phyloP scores from a whole-genome alignment of 2,888 invertebrate genomes.

The Eupithecia pulchellata region DNA sequence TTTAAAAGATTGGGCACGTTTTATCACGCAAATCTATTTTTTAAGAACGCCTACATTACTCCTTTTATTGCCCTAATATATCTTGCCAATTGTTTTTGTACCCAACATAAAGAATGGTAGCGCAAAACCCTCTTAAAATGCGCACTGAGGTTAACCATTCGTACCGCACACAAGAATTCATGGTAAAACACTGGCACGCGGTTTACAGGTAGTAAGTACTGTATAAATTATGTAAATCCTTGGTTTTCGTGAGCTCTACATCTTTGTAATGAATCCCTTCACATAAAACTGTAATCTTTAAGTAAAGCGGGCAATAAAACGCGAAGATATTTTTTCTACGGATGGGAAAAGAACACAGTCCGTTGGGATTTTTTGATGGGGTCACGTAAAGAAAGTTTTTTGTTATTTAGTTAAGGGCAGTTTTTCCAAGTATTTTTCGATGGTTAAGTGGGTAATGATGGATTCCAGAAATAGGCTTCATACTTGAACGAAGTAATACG shows the following conservation, averaged over 20 bases:
- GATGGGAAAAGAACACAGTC: constrained; percentile 61
- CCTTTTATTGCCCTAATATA: neutral
- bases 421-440: constrained; percentile 39
- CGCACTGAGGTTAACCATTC: constrained; percentile 14
- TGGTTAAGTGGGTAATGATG: neutral
- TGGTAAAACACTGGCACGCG: constrained; percentile 20
- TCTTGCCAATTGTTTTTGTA: neutral
- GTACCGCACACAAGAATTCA: constrained; percentile 11
- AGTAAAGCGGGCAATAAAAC: constrained; percentile 71
- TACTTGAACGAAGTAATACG: neutral
- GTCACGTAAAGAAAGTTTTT: constrained; percentile 78
- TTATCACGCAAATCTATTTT: constrained; percentile 1
- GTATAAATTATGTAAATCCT: constrained; percentile 61
- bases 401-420: constrained; percentile 74
- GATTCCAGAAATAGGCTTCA: neutral
- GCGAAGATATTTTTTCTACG: constrained; percentile 59
- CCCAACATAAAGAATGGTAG: neutral
- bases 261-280: constrained; percentile 59
- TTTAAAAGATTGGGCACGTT: neutral
- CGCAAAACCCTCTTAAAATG: constrained; percentile 15
- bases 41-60: neutral
- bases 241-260: constrained; percentile 51
- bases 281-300: constrained; percentile 59
- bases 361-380: constrained; percentile 67
- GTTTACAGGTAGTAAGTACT: constrained; percentile 38